phyloP scores from a whole-genome alignment of 2,888 invertebrate species.

The Leptodirus hochenwartii region DNA sequence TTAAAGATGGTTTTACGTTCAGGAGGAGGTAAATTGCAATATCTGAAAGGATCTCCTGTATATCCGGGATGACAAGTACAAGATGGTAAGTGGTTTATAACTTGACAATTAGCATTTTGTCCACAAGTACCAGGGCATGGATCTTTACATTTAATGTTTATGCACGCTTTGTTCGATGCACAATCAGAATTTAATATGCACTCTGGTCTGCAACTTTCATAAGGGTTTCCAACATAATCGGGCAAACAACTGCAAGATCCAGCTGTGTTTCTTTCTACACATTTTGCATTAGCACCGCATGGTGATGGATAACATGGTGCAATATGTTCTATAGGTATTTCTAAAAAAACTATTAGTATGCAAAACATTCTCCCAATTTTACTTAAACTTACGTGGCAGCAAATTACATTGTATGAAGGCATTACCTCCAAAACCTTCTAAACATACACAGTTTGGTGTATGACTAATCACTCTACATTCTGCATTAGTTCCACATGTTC shows the following conservation, averaged over 20 bases:
- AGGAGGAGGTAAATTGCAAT: conserved; percentile 25
- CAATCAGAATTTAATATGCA: conserved; percentile 57
- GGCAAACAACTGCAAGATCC: conserved; percentile 51
- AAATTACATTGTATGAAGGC: conserved; percentile 41
- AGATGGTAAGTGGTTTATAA: conserved; percentile 49
- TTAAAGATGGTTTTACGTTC: conserved; percentile 16
- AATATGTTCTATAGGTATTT: conserved; percentile 20
- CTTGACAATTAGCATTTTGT: conserved; percentile 54
- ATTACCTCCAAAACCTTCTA: conserved; percentile 45
- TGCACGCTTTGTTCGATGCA: conserved; percentile 50
- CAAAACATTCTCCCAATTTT: too few species aligned
- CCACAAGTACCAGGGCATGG: conserved; percentile 69
- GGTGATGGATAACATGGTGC: conserved; percentile 46
- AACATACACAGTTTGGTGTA: conserved; percentile 55
- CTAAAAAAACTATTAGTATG: conserved; percentile 10
- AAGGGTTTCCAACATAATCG: conserved; percentile 59
- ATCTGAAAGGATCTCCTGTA: conserved; percentile 43
- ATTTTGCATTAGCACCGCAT: conserved; percentile 51
- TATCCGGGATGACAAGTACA: conserved; percentile 47
- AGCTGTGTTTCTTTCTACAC: conserved; percentile 39
- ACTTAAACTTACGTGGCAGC: conserved; percentile 33
- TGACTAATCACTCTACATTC: conserved; percentile 56
- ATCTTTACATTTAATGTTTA: conserved; percentile 56
- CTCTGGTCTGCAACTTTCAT: conserved; percentile 59
- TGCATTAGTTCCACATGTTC: conserved; percentile 54